Percentiles rank a stretch among this genome's conserved stretches.
Conservation (phyloP, 1,140 invertebrate species). For the Apis cerana region DNA sequence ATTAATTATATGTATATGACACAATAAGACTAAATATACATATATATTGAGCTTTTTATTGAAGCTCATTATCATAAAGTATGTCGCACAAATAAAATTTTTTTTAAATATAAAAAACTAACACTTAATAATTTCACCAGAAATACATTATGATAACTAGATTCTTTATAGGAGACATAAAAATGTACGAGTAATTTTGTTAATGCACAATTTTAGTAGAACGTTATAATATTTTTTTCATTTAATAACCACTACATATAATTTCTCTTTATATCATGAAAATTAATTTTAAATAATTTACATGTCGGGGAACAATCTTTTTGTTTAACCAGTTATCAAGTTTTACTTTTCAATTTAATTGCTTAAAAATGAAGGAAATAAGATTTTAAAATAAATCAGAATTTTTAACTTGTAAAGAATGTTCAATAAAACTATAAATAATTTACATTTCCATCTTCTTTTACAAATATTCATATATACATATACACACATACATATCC, state of each 20-base stretch:
- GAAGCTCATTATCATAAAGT: neutral
- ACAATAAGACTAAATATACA: constrained; percentile 22
- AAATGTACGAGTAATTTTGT: constrained; percentile 19
- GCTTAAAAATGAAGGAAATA: neutral
- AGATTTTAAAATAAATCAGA: constrained; percentile 27
- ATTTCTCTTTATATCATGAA: neutral
- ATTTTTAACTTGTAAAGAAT: constrained; percentile 5
- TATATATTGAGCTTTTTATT: constrained; percentile 8
- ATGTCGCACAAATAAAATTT: constrained; percentile 44
- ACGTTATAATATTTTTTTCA: constrained; percentile 18
- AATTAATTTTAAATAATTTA: constrained; percentile 26
- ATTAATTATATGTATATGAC: constrained; percentile 13
- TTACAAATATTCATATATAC: constrained; percentile 19
- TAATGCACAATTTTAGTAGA: constrained; percentile 23
- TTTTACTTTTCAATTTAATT: neutral
- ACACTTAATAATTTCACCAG: constrained; percentile 29
- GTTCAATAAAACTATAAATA: constrained; percentile 41
- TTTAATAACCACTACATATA: constrained; percentile 28
- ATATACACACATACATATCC: neutral
- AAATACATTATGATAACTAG: constrained; percentile 34
- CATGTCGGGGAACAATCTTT: neutral
- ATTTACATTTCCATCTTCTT: constrained; percentile 49
- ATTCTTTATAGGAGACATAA: constrained; percentile 28
- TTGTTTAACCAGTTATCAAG: neutral
- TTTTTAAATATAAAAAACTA: constrained; percentile 41